Percentiles rank a stretch among this genome's conserved stretches.
Conservation (phyloP, 2,113 vertebrate species). For the Hippocampus guttulatus region DNA sequence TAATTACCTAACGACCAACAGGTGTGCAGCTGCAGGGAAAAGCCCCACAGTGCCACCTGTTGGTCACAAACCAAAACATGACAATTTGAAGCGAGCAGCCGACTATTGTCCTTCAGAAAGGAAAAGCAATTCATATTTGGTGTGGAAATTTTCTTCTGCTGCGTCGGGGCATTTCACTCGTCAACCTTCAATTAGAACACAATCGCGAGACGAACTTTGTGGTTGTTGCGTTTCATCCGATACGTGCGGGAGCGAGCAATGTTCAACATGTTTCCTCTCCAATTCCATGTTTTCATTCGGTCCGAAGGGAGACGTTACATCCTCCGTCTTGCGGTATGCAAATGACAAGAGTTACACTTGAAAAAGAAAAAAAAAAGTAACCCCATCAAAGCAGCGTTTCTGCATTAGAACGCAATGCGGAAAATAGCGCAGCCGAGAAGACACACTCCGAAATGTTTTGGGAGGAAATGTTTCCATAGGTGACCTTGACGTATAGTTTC, state of each 20-base stretch:
- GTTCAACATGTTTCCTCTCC: neutral
- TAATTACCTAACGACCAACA: too few relatives aligned
- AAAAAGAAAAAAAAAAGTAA: neutral
- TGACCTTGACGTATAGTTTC: neutral
- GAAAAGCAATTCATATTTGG: neutral
- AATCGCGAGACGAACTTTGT: neutral
- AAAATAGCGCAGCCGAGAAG: neutral
- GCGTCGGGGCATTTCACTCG: neutral
- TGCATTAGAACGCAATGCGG: neutral
- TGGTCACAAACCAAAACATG: too few relatives aligned
- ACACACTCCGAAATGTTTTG: neutral
- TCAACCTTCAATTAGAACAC: neutral
- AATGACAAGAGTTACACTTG: too few relatives aligned
- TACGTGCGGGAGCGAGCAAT: neutral
- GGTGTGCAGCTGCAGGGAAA: too few relatives aligned
- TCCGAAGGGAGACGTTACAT: too few relatives aligned
- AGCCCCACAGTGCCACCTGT: too few relatives aligned
- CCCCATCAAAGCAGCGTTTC: neutral
- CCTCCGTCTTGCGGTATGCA: too few relatives aligned
- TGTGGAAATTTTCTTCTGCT: neutral
- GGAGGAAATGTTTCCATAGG: neutral
- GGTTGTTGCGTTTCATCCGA: too few relatives aligned
- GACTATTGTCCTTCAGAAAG: neutral
- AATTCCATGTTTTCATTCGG: too few relatives aligned
- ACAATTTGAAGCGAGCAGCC: neutral